phyloP scores from a whole-genome alignment of 2,797 vertebrate genomes.

The Acrocephalus scirpaceus region DNA sequence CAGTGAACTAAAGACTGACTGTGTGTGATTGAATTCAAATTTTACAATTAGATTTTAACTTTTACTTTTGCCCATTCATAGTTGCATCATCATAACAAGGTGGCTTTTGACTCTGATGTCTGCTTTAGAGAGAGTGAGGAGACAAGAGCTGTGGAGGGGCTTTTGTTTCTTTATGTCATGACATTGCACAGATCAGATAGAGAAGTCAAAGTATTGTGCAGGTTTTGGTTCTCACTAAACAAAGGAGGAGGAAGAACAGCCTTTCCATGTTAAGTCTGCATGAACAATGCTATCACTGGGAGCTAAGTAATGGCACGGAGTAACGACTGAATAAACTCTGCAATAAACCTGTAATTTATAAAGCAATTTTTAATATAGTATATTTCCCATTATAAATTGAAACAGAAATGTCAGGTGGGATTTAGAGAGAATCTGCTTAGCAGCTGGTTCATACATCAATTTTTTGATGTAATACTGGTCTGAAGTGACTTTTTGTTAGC shows the following conservation, averaged over 20 bases:
- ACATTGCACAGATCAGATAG: neutral
- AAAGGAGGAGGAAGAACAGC: neutral
- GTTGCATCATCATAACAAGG: neutral
- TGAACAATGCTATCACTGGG: neutral
- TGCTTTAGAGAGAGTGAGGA: neutral
- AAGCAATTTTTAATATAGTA: neutral
- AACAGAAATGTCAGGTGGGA: neutral
- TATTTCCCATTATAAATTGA: neutral
- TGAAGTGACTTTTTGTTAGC: neutral
- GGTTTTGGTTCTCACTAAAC: neutral
- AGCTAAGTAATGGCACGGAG: neutral
- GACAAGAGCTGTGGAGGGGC: neutral
- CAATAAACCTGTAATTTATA: neutral
- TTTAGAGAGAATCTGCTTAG: neutral
- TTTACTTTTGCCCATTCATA: neutral
- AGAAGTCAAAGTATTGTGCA: neutral
- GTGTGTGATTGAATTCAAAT: neutral
- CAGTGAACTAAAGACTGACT: neutral
- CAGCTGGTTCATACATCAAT: neutral
- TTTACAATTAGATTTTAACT: neutral
- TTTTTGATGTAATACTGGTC: neutral
- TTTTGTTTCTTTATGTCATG: neutral
- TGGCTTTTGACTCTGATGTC: slow-evolving; percentile 20
- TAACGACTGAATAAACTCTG: neutral
- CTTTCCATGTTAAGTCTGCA: neutral